Conservation (phyloP, 2,797 vertebrate genomes). For the Enteromius treurensis region DNA sequence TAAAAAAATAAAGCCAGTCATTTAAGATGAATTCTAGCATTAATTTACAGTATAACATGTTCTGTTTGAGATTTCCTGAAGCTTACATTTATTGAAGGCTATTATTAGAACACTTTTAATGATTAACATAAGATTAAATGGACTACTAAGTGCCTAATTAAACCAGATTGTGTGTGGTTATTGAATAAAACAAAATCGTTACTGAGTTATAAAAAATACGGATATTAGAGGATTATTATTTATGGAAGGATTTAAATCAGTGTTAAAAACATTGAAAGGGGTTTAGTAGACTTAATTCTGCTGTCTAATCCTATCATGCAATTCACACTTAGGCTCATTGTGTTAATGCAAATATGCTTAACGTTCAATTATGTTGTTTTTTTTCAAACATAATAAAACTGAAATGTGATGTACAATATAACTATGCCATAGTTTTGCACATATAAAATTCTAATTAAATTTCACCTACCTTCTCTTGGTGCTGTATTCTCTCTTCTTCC, state of each 20-base stretch:
- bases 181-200: neutral
- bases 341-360: neutral
- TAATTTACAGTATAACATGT: neutral
- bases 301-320: slow-evolving; percentile 17
- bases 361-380: neutral
- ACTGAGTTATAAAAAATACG: neutral
- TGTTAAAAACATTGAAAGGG: neutral
- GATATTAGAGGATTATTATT: slow-evolving; percentile 16
- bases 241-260: neutral
- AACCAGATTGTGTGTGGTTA: neutral
- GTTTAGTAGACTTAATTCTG: neutral
- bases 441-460: neutral
- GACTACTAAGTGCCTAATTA: neutral
- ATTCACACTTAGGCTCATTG: neutral
- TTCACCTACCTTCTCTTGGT: slow-evolving; percentile 73
- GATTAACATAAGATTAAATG: neutral
- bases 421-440: neutral
- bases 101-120: neutral
- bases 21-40: neutral
- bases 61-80: neutral
- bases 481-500: slow-evolving; percentile 79
- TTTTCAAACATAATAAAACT: neutral
- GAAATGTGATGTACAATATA: neutral
- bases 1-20: neutral
- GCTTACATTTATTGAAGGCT: neutral